Conservation (phyloP, 2,113 vertebrate species). For the Tamias sibiricus region DNA sequence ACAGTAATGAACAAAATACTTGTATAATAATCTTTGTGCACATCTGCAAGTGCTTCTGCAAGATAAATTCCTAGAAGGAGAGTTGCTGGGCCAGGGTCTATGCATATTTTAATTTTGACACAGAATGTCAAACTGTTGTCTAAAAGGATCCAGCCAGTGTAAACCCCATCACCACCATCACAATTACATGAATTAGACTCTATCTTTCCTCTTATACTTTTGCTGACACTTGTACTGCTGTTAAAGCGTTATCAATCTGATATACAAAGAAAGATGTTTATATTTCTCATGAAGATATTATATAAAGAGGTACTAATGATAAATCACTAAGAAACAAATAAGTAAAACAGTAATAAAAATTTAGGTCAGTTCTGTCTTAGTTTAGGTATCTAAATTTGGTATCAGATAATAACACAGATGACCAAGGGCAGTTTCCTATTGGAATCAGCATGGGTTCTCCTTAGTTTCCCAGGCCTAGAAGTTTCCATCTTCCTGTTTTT, state of each 20-base stretch:
- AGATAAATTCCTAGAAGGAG: constrained; percentile 24
- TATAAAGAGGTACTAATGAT: neutral
- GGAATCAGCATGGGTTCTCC: neutral
- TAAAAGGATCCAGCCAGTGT: neutral
- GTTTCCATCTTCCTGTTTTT: neutral
- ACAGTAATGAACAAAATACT: constrained; percentile 24
- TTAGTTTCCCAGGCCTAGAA: neutral
- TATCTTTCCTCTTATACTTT: neutral
- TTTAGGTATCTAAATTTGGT: neutral
- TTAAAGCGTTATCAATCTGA: neutral
- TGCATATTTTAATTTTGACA: neutral
- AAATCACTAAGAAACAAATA: constrained; percentile 7
- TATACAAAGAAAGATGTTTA: constrained; percentile 26
- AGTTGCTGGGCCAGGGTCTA: neutral
- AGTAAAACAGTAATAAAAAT: neutral
- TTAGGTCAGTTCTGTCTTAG: neutral
- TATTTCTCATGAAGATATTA: neutral
- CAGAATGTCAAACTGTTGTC: neutral
- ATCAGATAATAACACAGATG: neutral
- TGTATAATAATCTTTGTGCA: neutral
- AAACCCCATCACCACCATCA: accelerated
- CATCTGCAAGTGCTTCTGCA: constrained; percentile 56
- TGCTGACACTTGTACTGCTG: neutral
- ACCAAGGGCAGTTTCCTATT: neutral
- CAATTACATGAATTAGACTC: neutral